Evolutionary conservation across 2,797 vertebrate species (phyloP).

Genomic region (Notoglanidium macrostoma): DNA sequence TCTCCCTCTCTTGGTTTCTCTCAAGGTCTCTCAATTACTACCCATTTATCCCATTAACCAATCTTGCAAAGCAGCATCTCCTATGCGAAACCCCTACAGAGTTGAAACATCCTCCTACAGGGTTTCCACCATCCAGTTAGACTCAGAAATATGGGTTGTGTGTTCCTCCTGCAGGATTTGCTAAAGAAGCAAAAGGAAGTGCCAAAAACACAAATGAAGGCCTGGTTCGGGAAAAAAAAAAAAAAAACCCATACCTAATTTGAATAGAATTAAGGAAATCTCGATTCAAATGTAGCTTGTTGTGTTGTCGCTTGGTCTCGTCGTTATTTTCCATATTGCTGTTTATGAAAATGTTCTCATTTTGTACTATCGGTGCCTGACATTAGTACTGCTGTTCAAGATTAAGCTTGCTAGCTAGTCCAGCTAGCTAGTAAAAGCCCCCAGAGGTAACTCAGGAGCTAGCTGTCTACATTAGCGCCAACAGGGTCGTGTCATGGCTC

Average conservation of each 20-base stretch:
- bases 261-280: background rate
- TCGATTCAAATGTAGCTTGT: background rate
- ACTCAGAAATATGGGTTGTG: background rate
- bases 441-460: constrained; percentile 1
- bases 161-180: background rate
- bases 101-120: constrained; percentile 1
- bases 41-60: background rate
- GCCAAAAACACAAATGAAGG: background rate
- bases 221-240: background rate
- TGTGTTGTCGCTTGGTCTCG: background rate
- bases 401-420: background rate
- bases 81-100: background rate
- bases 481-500: background rate
- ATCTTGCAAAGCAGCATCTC: background rate
- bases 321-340: background rate
- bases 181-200: background rate
- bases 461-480: too few relatives aligned
- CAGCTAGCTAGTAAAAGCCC: background rate
- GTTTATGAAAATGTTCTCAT: background rate
- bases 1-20: background rate
- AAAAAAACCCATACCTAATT: background rate
- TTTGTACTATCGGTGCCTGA: background rate
- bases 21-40: background rate
- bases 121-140: background rate
- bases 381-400: background rate